Conservation (phyloP, 1,140 invertebrate genomes). For the Drosophila ohnishii region DNA sequence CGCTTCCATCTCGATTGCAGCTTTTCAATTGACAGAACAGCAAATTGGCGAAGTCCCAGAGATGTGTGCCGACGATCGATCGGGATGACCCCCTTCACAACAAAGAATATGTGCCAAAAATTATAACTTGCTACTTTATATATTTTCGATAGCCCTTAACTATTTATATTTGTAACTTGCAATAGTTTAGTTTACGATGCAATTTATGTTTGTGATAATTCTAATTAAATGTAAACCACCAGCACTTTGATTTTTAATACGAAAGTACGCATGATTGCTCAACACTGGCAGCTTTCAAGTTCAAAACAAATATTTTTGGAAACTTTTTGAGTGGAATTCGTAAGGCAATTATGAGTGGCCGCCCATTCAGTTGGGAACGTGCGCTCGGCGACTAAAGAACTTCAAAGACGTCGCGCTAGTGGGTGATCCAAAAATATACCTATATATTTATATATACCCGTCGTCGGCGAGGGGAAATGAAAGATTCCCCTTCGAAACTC, state of each 20-base stretch:
- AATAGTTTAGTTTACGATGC: conserved; percentile 60
- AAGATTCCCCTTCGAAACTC: conserved; percentile 11
- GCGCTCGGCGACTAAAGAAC: conserved; percentile 44
- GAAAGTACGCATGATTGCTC: background rate
- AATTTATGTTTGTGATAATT: conserved; percentile 77
- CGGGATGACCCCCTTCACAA: conserved; percentile 12
- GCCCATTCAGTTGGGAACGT: conserved; percentile 41
- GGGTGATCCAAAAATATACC: conserved; percentile 53
- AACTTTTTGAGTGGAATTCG: conserved; percentile 69
- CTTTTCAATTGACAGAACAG: conserved; percentile 7
- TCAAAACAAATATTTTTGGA: conserved; percentile 47
- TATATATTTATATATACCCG: conserved; percentile 37
- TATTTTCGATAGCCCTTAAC: conserved; percentile 63
- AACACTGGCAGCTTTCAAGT: conserved; percentile 60
- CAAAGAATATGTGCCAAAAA: conserved; percentile 66
- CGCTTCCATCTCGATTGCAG: conserved; percentile 19
- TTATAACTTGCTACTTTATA: conserved; percentile 35
- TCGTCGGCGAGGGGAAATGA: conserved; percentile 3
- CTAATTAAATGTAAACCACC: conserved; percentile 57
- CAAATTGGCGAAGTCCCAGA: conserved; percentile 20
- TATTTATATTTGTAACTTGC: conserved; percentile 63
- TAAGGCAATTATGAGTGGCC: conserved; percentile 14
- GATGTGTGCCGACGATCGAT: conserved; percentile 18
- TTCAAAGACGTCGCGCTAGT: conserved; percentile 15
- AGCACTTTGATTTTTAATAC: conserved; percentile 4